Evolutionary conservation across 2,888 invertebrate genomes (phyloP), one percentile per base, ranked within the genome.

Genomic region (Esperia sulphurella): DNA sequence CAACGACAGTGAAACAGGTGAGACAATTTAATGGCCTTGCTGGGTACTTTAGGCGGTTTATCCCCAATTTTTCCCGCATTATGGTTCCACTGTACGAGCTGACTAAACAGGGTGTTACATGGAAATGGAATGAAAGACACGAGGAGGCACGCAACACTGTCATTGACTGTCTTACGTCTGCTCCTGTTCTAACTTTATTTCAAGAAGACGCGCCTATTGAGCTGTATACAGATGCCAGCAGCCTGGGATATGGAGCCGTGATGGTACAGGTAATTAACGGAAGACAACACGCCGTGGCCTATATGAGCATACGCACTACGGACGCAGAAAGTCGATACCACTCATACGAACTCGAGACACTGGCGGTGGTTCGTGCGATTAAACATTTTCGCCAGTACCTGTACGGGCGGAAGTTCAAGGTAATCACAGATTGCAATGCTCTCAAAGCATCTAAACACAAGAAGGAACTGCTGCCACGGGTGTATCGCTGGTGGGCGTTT

Each of bases 21-120:
- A 14, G 63, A 8, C 66, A 49, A 44, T 65, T 49, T 50, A 59
- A 50, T n/a, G 62, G 61, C 0, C 35, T 63, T 0, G 61, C 61
- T 0, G 50, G 57, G 0, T 54, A 53, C 8, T 62, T 64, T 9
- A 33, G 59, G 0, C 44, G 46, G 0, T 64, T 52, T 13, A 55
- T 64, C 7, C 60, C 57, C 0, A 43, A 59, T 35, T 65, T 63
- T n/a, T 41, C 63, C 0, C 49, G 50, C 0, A 35, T 37, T 0
- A 59, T 60, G 59, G n/a, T 38, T 0, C 63, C 64, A 0, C 29
- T 64, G 0, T 60, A 60, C 7, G 43, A 48, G 4, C 31, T 65
- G 0, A 63, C 63, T 0, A 59, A 62, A 45, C 37, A 59, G 14
- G 52, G 42, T 0, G 45, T 42, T 0, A 55, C 52, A 40, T 60